Percentiles rank a stretch among this genome's conserved stretches.
Conservation (phyloP, 2,888 invertebrate species). For the Zygothrica quintamaculata region DNA sequence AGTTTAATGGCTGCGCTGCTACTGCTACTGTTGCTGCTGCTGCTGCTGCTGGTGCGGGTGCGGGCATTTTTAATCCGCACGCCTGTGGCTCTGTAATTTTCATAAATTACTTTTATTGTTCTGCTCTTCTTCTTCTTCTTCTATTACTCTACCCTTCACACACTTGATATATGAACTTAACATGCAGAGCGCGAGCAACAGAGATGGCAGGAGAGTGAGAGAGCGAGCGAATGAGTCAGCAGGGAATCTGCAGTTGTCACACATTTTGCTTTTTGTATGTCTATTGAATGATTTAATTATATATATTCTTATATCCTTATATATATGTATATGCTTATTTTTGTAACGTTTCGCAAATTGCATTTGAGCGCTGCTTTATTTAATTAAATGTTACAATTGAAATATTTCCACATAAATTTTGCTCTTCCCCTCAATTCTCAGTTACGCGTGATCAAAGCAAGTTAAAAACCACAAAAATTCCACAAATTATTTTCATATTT, state of each 20-base stretch:
- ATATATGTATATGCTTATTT: too few relatives aligned
- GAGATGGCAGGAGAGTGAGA: too few relatives aligned
- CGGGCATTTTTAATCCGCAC: constrained; percentile 73
- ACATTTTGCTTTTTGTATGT: constrained; percentile 1
- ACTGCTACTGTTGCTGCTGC: too few relatives aligned
- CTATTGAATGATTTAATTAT: constrained; percentile 28
- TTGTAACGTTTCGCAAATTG: constrained; percentile 26
- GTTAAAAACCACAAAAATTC: too few relatives aligned
- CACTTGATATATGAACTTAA: constrained; percentile 76
- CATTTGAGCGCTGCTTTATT: constrained; percentile 38
- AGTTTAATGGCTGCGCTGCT: constrained; percentile 54
- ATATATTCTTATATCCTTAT: too few relatives aligned
- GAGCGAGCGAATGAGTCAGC: too few relatives aligned
- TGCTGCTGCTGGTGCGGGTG: constrained; percentile 39
- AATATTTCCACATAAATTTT: neutral
- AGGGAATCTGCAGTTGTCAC: constrained; percentile 3
- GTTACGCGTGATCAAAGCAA: too few relatives aligned
- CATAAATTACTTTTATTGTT: constrained; percentile 83
- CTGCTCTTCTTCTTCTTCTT: constrained; percentile 29
- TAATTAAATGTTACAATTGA: constrained; percentile 40
- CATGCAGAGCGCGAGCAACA: constrained; percentile 13
- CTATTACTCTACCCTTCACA: constrained; percentile 7
- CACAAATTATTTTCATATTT: too few relatives aligned
- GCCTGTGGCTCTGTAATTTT: constrained; percentile 81
- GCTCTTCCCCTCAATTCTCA: too few relatives aligned